phyloP scores from a whole-genome alignment of 2,797 vertebrate genomes.

The Sebastes itinus region DNA sequence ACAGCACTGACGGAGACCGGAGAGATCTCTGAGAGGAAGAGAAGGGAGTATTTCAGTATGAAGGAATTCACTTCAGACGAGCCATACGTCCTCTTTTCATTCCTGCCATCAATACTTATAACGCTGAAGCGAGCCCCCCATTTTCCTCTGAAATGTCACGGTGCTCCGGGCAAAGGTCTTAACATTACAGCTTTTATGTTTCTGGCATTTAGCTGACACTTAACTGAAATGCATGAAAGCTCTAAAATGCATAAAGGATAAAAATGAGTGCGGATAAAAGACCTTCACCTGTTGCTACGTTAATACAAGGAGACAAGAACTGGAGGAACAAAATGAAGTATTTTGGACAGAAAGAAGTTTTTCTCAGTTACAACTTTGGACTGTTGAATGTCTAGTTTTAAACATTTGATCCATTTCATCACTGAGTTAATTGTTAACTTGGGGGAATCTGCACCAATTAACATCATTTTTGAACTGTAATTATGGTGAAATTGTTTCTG shows the following conservation, averaged over 20 bases:
- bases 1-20: conserved; percentile 25
- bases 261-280: background rate
- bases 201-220: conserved; percentile 30
- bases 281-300: conserved; percentile 1
- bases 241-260: background rate
- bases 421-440: background rate
- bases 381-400: background rate
- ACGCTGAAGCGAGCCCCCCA: background rate
- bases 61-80: background rate
- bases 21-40: conserved; percentile 42
- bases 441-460: background rate
- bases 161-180: conserved; percentile 4
- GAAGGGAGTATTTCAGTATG: background rate
- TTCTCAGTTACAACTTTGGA: background rate
- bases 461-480: background rate
- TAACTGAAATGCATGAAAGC: background rate
- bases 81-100: background rate
- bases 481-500: background rate
- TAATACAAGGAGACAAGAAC: background rate
- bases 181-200: conserved; percentile 4
- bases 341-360: background rate
- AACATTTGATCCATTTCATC: background rate
- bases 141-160: conserved; percentile 13
- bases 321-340: background rate
- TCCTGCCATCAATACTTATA: conserved; percentile 14